Conservation (phyloP, 2,888 invertebrate genomes). For the Heliothis peltigera region DNA sequence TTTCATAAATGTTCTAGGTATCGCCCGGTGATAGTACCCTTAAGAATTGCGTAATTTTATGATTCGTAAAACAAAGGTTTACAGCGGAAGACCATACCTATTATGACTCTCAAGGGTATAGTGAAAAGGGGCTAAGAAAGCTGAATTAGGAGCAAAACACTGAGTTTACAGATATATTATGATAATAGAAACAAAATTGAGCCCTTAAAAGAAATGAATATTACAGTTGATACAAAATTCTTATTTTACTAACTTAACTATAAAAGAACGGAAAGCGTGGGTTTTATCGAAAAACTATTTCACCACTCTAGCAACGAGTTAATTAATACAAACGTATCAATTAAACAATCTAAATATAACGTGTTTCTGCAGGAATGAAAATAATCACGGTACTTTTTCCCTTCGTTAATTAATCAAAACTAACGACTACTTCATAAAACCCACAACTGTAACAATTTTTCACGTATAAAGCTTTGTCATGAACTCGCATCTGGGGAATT, state of each 20-base stretch:
- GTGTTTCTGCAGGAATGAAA: slow-evolving; percentile 1
- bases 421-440: background rate
- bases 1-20: slow-evolving; percentile 49
- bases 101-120: slow-evolving; percentile 33
- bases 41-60: slow-evolving; percentile 44
- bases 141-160: slow-evolving; percentile 17
- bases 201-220: background rate
- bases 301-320: slow-evolving; percentile 9
- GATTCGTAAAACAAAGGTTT: slow-evolving; percentile 49
- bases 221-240: background rate
- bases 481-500: too few species aligned
- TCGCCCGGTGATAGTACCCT: slow-evolving; percentile 34
- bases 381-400: background rate
- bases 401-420: slow-evolving; percentile 19
- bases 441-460: too few species aligned
- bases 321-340: slow-evolving; percentile 12
- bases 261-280: background rate
- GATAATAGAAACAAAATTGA: background rate
- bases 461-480: too few species aligned
- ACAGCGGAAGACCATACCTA: slow-evolving; percentile 37
- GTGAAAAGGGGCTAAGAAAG: slow-evolving; percentile 22
- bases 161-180: slow-evolving; percentile 9
- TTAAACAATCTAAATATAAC: slow-evolving; percentile 10
- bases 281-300: background rate
- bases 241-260: background rate